A percentile compares a stretch with the other conserved stretches of the same genome.
These are phyloP conservation scores for Trichosurus vulpecula DNA, from an alignment of 2,797 vertebrate species.

Conservation along the genomic window DNA sequence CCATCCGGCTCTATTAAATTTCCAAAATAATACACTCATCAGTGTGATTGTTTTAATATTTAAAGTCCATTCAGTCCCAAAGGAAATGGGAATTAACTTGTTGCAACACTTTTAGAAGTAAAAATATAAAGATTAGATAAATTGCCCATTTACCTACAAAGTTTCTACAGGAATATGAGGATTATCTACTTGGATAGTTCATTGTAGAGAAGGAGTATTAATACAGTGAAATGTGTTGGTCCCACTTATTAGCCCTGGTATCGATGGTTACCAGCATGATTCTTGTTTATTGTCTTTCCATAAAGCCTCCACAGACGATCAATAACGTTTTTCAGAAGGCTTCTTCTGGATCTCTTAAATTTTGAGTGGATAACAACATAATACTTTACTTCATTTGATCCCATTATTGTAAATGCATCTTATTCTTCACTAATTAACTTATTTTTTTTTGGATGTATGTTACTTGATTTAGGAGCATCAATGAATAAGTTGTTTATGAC, in stretches of 20 bases:
- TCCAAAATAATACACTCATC: background rate
- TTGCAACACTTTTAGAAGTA: slow-evolving; percentile 51
- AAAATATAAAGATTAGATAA: slow-evolving; percentile 62
- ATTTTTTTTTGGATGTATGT: background rate
- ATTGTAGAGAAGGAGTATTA: too few species aligned
- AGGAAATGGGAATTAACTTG: slow-evolving; percentile 34
- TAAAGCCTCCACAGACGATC: background rate
- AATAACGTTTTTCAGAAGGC: background rate
- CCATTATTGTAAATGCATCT: background rate
- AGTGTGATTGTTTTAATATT: slow-evolving; percentile 25
- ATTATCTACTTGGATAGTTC: background rate
- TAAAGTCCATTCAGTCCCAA: slow-evolving; percentile 30
- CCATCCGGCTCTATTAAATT: background rate
- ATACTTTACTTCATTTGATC: background rate
- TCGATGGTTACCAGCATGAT: background rate
- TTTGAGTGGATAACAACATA: background rate
- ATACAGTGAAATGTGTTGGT: background rate
- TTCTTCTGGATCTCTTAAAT: background rate
- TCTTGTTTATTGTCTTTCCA: background rate
- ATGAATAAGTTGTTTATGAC: background rate
- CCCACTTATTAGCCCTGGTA: background rate
- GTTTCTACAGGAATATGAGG: slow-evolving; percentile 3
- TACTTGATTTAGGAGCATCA: background rate
- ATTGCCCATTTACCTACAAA: slow-evolving; percentile 55
- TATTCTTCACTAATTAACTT: background rate